Conservation (phyloP, 2,888 invertebrate species). For the Drosophila lacicola region DNA sequence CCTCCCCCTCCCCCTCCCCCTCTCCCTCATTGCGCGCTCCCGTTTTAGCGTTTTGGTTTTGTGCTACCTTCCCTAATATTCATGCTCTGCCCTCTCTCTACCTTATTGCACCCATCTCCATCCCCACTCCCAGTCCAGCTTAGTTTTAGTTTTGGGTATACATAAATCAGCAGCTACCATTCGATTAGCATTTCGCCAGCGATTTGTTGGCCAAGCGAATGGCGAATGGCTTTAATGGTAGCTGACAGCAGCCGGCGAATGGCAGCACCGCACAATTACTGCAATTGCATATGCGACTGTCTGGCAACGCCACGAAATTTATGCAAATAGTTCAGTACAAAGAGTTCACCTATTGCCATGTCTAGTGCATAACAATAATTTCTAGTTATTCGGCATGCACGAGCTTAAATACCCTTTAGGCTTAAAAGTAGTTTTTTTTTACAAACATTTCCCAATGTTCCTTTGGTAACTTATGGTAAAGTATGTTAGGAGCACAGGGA, state of each 20-base stretch:
- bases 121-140: constrained; percentile 15
- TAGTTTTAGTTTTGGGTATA: constrained; percentile 53
- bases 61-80: constrained; percentile 13
- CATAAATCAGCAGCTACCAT: constrained; percentile 56
- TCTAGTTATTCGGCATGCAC: too few relatives aligned
- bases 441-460: too few relatives aligned
- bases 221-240: neutral
- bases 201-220: constrained; percentile 3
- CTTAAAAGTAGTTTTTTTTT: too few relatives aligned
- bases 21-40: neutral
- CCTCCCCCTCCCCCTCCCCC: neutral
- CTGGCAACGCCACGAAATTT: neutral
- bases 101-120: neutral
- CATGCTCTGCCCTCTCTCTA: constrained; percentile 1
- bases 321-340: neutral
- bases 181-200: constrained; percentile 45
- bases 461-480: too few relatives aligned
- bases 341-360: too few relatives aligned
- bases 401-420: too few relatives aligned
- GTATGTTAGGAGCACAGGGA: too few relatives aligned
- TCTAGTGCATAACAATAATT: too few relatives aligned
- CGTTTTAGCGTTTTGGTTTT: neutral
- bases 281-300: neutral
- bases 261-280: constrained; percentile 8
- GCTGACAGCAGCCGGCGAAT: neutral